These are phyloP conservation scores for Diplodus puntazzo DNA, from an alignment of 2,797 vertebrate genomes.

Conservation along the genomic window DNA sequence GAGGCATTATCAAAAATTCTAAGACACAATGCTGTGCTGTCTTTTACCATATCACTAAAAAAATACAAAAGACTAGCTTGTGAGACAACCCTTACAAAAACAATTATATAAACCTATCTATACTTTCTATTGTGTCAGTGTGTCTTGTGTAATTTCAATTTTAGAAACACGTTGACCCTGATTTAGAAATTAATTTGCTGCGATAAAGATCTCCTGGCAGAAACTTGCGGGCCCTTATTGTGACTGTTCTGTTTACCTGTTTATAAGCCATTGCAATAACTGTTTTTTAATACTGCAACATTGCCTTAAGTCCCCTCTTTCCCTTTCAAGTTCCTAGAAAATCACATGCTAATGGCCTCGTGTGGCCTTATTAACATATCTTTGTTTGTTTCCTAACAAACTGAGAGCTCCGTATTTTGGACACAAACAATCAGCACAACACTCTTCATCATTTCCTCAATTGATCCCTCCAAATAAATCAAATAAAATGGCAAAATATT, in stretches of 20 bases:
- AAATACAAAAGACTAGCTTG: not conserved
- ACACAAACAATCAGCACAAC: slow-evolving; percentile 27
- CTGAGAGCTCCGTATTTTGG: slow-evolving; percentile 4
- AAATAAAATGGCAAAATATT: slow-evolving; percentile 48
- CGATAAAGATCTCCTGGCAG: slow-evolving; percentile 10
- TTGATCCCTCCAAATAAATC: slow-evolving; percentile 34
- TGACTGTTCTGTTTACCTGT: not conserved
- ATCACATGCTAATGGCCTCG: not conserved
- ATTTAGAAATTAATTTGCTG: not conserved
- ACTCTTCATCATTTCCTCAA: slow-evolving; percentile 25
- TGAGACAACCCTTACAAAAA: not conserved
- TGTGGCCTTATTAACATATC: slow-evolving; percentile 1
- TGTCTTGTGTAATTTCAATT: not conserved
- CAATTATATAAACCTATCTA: not conserved
- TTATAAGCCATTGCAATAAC: slow-evolving; percentile 1
- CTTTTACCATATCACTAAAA: not conserved
- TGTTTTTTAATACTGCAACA: not conserved
- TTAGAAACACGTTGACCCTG: not conserved
- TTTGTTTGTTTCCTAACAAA: slow-evolving; percentile 18
- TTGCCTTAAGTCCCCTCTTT: not conserved
- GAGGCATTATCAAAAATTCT: not conserved
- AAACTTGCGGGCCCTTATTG: slow-evolving; percentile 7
- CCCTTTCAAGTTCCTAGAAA: not conserved
- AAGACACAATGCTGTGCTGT: not conserved
- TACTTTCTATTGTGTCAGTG: not conserved